A percentile compares a stretch with the other conserved stretches of the same genome.
Conservation (phyloP, 2,113 vertebrate species). For the Tetrao urogallus region DNA sequence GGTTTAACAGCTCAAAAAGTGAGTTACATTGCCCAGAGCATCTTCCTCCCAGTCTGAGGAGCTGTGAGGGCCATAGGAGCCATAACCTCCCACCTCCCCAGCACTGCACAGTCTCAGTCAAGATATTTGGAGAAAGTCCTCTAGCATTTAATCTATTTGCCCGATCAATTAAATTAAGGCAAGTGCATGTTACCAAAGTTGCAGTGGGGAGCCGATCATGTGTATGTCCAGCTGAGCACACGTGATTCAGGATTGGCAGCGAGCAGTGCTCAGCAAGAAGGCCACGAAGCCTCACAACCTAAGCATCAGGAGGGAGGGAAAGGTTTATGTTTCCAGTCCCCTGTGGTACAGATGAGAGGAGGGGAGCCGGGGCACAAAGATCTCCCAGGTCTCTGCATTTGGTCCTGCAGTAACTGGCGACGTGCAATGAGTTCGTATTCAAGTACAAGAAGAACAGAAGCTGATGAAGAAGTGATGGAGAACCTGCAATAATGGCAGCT, state of each 20-base stretch:
- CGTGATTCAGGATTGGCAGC: neutral
- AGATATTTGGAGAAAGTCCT: neutral
- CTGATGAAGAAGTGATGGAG: neutral
- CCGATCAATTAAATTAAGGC: neutral
- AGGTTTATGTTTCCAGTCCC: neutral
- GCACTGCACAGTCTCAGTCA: neutral
- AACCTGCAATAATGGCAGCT: neutral
- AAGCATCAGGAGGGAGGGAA: neutral
- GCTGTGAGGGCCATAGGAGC: neutral
- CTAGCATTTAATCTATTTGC: neutral
- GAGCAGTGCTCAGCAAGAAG: neutral
- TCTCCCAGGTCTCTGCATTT: neutral
- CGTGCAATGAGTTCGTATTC: conserved; percentile 13
- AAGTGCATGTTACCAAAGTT: neutral
- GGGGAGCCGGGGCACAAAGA: neutral
- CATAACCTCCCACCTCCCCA: neutral
- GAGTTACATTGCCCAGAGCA: neutral
- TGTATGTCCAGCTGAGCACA: neutral
- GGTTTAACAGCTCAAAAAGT: neutral
- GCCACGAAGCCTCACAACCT: neutral
- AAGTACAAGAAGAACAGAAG: conserved; percentile 55
- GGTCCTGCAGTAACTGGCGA: neutral
- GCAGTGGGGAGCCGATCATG: neutral
- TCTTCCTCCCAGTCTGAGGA: neutral
- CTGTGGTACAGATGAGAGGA: neutral